Evolutionary conservation across 2,888 invertebrate species (phyloP).

Genomic region (Sepiola atlantica): DNA sequence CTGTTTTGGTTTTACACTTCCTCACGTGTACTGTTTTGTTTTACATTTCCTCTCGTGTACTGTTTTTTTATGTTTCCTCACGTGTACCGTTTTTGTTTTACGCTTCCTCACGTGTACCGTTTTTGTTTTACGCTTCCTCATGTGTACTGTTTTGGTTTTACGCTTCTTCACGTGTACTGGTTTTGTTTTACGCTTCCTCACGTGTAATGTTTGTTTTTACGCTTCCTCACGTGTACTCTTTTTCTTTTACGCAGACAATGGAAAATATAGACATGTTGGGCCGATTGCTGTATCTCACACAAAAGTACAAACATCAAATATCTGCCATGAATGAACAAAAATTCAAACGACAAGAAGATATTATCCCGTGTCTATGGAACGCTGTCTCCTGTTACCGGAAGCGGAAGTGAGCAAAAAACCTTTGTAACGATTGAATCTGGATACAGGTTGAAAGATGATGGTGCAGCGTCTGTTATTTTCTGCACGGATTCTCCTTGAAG

Average conservation of each 20-base stretch:
- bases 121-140: too few species aligned
- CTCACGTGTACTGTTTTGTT: too few species aligned
- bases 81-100: too few species aligned
- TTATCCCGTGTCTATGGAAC: background rate
- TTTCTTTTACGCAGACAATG: background rate
- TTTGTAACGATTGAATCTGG: background rate
- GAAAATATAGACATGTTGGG: background rate
- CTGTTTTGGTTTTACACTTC: too few species aligned
- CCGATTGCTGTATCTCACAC: background rate
- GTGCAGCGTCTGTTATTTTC: background rate
- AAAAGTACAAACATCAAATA: constrained; percentile 2
- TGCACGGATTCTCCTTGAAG: background rate
- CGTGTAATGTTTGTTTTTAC: too few species aligned
- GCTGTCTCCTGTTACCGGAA: background rate
- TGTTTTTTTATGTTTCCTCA: too few species aligned
- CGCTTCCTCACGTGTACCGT: too few species aligned
- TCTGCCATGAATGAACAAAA: background rate
- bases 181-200: too few species aligned
- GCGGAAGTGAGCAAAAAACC: background rate
- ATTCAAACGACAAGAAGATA: constrained; percentile 32
- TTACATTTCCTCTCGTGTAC: too few species aligned
- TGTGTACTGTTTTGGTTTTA: too few species aligned
- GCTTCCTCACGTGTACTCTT: too few species aligned
- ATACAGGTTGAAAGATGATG: background rate
- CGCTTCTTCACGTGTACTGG: too few species aligned